Base-by-base conservation (phyloP, 2,888 invertebrate species). In the Hydroisotoma schaefferi region DNA sequence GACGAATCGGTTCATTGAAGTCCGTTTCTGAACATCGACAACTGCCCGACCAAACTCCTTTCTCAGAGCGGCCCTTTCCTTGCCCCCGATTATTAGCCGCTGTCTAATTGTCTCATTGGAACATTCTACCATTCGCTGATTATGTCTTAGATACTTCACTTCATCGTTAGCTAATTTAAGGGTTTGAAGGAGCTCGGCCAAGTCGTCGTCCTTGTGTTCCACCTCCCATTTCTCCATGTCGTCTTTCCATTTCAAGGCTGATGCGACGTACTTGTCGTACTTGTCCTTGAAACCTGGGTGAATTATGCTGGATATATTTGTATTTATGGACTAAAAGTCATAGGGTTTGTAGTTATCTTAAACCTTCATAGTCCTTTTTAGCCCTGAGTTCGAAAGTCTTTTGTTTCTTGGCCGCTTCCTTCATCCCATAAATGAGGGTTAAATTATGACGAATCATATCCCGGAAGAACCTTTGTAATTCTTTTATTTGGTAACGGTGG, bases 21-120 rank as follows among this genome's bases (percentile, higher is more conserved):
- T 46, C 2, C 56, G 55, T 20, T 58, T 38, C 29, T 67, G 67
- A 12, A 59, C 51, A 25, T 67, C 64, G 2, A 62, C 60, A 18
- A 64, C 51, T 2, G 64, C 49, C 10, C 59, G n/a, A 22, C 57
- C 38, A 44, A 64, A 67, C 22, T 59, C 51, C 8, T 43, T 62
- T 28, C 57, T 59, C 2, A 67, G 51, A 10, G 53, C 55, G 40
- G 60, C 48, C 8, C 63, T 33, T 27, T 67, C 67, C 12, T 60
- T 64, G n/a, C 59, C 57, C 1, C 57, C 64, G 33, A 67, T 55
- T 1, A 40, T n/a, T 2, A 62, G 53, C 33, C 61, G 38, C 22
- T 67, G 67, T 22, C 56, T 54, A 15, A 64, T 18, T 1, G 67
- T 64, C 49, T 67, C 67, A 40, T 67, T 67, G 2, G 67, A 57